phyloP scores from a whole-genome alignment of 2,888 invertebrate genomes.

The Caenorhabditis auriculariae region DNA sequence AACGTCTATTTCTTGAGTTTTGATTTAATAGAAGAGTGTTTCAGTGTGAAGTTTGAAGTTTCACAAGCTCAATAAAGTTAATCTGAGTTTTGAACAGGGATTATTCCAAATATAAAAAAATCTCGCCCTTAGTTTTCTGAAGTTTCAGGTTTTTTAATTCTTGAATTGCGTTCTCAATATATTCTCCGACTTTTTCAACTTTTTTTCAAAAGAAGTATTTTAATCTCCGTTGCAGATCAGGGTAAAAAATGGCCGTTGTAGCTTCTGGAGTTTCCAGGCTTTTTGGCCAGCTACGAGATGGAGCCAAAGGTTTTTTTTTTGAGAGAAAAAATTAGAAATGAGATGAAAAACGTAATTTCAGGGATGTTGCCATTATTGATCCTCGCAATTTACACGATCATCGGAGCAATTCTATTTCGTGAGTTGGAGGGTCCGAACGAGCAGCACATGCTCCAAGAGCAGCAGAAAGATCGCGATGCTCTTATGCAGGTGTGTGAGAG shows the following conservation, averaged over 20 bases:
- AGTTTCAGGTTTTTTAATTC: not conserved
- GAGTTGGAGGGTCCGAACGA: constrained; percentile 56
- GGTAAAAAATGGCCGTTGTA: constrained; percentile 3
- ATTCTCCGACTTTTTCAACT: not conserved
- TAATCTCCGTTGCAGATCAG: not conserved
- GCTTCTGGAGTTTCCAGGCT: constrained; percentile 5
- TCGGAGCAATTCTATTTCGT: constrained; percentile 52
- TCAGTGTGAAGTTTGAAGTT: not conserved
- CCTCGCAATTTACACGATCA: constrained; percentile 46
- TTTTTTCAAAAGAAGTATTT: too few species aligned
- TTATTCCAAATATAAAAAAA: too few species aligned
- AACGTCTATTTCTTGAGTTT: too few species aligned
- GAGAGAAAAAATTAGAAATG: not conserved
- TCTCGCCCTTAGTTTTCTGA: not conserved
- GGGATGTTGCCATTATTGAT: constrained; percentile 43
- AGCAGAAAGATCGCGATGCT: constrained; percentile 44
- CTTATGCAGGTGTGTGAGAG: constrained; percentile 43
- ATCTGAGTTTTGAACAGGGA: not conserved
- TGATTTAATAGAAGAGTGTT: too few species aligned
- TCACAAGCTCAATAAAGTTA: not conserved
- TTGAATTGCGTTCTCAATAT: not conserved
- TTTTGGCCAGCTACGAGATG: constrained; percentile 7
- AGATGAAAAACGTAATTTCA: constrained; percentile 7
- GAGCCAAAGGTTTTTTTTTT: constrained; percentile 8
- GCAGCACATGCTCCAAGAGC: constrained; percentile 39